Evolutionary conservation across 35 echinoderm and acorn worm species (phyloP).

Genomic region (Strongylocentrotus purpuratus): DNA sequence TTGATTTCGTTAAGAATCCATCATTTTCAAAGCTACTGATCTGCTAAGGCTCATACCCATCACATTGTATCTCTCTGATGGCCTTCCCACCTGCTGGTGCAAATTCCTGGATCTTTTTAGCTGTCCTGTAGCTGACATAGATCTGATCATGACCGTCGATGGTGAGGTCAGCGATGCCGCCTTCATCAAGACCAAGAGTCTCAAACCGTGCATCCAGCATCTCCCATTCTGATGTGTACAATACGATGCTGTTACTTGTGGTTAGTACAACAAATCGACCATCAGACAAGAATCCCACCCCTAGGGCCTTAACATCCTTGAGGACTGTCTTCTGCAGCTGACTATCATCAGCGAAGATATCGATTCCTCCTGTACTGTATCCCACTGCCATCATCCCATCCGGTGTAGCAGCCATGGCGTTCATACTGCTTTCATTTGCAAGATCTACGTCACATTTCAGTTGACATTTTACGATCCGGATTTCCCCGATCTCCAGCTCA

Average conservation of each 20-base stretch:
- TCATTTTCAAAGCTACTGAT: neutral
- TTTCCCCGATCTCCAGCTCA: neutral
- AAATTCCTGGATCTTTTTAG: slow-evolving; percentile 27
- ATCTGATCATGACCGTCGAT: slow-evolving; percentile 17
- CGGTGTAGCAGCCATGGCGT: neutral
- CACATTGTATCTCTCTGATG: slow-evolving; percentile 21
- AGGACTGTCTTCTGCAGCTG: slow-evolving; percentile 9
- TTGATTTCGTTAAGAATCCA: neutral
- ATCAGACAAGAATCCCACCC: neutral
- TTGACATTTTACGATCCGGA: neutral
- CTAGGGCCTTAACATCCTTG: neutral
- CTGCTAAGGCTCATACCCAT: neutral
- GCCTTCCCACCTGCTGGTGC: neutral
- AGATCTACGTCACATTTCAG: neutral
- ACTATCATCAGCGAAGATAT: neutral
- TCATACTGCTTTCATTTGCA: neutral
- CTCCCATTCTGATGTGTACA: slow-evolving; percentile 1
- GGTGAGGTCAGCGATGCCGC: neutral
- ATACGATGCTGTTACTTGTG: neutral
- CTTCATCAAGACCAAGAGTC: neutral
- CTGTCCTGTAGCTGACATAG: slow-evolving; percentile 15
- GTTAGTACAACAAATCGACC: neutral
- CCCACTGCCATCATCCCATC: neutral
- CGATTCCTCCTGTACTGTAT: neutral
- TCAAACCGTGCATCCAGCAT: neutral